Conservation (phyloP, 1,140 invertebrate genomes). For the Watersipora subatra region DNA sequence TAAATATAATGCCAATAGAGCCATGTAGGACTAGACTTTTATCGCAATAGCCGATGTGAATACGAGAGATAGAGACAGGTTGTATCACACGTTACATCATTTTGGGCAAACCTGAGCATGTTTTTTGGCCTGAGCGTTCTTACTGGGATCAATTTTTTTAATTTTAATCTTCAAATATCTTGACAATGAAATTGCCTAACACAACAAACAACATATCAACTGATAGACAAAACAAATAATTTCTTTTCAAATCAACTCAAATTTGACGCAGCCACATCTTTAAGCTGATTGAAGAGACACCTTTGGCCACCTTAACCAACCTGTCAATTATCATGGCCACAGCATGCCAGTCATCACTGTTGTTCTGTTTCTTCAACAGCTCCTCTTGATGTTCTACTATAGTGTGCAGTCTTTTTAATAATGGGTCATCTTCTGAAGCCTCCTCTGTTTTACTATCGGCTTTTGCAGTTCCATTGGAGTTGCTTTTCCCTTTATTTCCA, state of each 20-base stretch:
- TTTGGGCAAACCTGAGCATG: too few relatives aligned
- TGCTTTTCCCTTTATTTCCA: too few relatives aligned
- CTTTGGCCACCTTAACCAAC: too few relatives aligned
- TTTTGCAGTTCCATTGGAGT: too few relatives aligned
- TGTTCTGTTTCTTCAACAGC: not conserved
- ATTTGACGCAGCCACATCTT: too few relatives aligned
- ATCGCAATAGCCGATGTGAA: too few relatives aligned
- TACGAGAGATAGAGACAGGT: too few relatives aligned
- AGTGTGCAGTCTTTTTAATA: not conserved
- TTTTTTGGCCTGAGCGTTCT: not conserved
- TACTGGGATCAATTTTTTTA: not conserved
- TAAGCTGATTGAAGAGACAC: too few relatives aligned
- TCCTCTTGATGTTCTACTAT: constrained; percentile 1
- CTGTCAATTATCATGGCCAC: not conserved
- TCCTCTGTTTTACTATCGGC: not conserved
- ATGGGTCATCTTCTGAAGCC: not conserved
- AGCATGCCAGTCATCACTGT: not conserved
- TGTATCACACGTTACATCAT: too few relatives aligned
- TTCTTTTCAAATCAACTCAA: too few relatives aligned
- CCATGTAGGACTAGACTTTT: too few relatives aligned
- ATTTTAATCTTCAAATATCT: not conserved
- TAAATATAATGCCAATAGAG: too few relatives aligned
- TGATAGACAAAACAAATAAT: not conserved
- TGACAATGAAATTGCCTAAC: not conserved
- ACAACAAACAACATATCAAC: not conserved